Base-by-base conservation (phyloP, 2,888 invertebrate species). In the Microctonus hyperodae region DNA sequence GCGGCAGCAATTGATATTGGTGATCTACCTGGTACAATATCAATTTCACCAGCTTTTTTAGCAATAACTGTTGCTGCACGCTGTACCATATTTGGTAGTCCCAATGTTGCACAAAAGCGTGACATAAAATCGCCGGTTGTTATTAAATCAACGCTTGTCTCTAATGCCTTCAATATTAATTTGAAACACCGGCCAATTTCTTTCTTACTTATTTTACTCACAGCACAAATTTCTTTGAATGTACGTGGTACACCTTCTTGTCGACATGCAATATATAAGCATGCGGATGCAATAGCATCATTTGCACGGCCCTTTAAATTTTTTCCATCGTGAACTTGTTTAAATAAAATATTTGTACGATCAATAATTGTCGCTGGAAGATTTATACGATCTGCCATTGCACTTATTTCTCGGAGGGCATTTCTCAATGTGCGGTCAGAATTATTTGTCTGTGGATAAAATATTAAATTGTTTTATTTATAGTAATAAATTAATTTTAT, bases 71-170 rank as follows among this genome's bases (percentile, higher is more conserved):
- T 98, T 0, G 99, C 99, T 2, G 97, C 98, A 72, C 92, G 88
- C 82, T 96, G 96, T 3, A 95, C 95, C 84, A 92, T 92, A 76
- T 93, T 94, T 0, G 97, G 94, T 58, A 95, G 79, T n/a, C 91
- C 92, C 74, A 99, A 87, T 83, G 98, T 98, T 0, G 97, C 94
- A 83, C 99, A 99, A 86, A 99, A 99, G 74, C 95, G 89, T 28
- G 97, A 97, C 98, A 99, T 99, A 83, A 99, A 99, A 83, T 99
- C 99, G 0, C 96, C 97, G 0, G 98, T 98, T 0, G 98, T 99
- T 68, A 99, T 98, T 66, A 97, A 90, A 81, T 98, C 97, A 7
- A 99, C 97, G 35, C 95, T 97, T 0, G 98, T 99, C 83, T 98
- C 97, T 61, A 99, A 86, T 0, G 96, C 97, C 83, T 97, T 97